Base-by-base conservation (phyloP, 2,113 vertebrate genomes). In the Hydrolagus affinis region DNA sequence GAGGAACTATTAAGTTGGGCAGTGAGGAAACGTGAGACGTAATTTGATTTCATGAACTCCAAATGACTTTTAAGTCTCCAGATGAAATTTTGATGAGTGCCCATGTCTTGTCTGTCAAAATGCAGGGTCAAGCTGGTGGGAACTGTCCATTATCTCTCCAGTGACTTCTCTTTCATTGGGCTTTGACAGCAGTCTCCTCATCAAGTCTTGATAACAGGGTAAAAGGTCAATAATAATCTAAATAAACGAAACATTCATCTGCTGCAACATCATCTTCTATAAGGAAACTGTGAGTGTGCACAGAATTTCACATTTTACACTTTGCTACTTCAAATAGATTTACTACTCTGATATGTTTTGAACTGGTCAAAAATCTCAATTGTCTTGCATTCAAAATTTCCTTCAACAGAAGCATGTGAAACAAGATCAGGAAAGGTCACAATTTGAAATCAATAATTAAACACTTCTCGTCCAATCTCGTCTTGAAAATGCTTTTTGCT, bases 31-130 rank as follows among this genome's bases (percentile, higher is more conserved):
- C 87, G 64, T 69, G 86, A 89, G 86, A 90, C 14, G 64, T 89
- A 91, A 93, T 89, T 89, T 60, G 9, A 89, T 91, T 91, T 91
- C 87, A 30, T 89, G 89, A 90, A 89, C 85, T 87, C 83, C 59
- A 19, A 87, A 87, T 89, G 85, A 89, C 89, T 90, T 90, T 71
- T 86, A 86, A 90, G 80, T 75, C 71, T 87, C 77, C 77, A 87
- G 57, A 87, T 87, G 85, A 90, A 88, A 88, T 89, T 85, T 66
- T 88, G 85, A 89, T 90, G 87, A 89, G 73, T 86, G 85, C 86
- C 87, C 86, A 86, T 56, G 88, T 57, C 0, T 86, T 87, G 60
- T 85, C 17, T 78, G 64, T 87, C 76, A 85, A 19, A 71, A 70
- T 85, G 15, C 19, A 56, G 88, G 86, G 64, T 88, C 86, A 90